Base-by-base conservation (phyloP, 2,888 invertebrate genomes). In the Andrena haemorrhoa region DNA sequence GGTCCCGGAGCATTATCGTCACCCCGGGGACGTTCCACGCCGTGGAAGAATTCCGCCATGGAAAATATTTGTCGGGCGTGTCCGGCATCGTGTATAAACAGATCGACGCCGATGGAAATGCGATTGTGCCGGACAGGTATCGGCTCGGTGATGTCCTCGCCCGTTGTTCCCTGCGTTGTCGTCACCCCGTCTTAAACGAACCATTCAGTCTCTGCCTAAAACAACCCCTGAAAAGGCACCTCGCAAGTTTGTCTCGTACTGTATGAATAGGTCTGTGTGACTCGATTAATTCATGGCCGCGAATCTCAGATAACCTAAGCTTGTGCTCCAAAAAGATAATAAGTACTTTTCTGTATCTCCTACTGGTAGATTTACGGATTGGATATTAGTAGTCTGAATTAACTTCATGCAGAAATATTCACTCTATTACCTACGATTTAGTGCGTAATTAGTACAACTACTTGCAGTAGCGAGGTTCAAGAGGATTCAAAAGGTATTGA, bases 21-120 rank as follows among this genome's bases (percentile, higher is more conserved):
- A 83, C 80, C 84, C 86, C 47, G 63, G 68, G 79, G 79, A 56
- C 61, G 66, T 69, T 66, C 72, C 63, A 71, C 72, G 75, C 68
- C 68, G 76, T 74, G 77, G 71, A 86, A 88, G 90, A 89, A 88
- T 90, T 90, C 89, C 82, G 82, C 88, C 86, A 90, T 90, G 87
- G 89, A 91, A 92, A 93, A 93, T 93, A 93, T 93, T 93, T 93
- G 92, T 92, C 92, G 91, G 92, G 92, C 92, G 91, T 93, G 93
- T 93, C 91, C 88, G 89, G 86, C 89, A 89, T 90, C 90, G 92
- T 92, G 90, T 92, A 93, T 92, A 93, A 93, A 93, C 93, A 93
- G 93, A 92, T 93, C 93, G 89, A 81, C 82, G 75, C 61, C 72
- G 84, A 78, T 73, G 84, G 77, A 89, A 87, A 84, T 83, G 84